Conservation (phyloP, 1,140 invertebrate species). For the Drosophila triauraria region DNA sequence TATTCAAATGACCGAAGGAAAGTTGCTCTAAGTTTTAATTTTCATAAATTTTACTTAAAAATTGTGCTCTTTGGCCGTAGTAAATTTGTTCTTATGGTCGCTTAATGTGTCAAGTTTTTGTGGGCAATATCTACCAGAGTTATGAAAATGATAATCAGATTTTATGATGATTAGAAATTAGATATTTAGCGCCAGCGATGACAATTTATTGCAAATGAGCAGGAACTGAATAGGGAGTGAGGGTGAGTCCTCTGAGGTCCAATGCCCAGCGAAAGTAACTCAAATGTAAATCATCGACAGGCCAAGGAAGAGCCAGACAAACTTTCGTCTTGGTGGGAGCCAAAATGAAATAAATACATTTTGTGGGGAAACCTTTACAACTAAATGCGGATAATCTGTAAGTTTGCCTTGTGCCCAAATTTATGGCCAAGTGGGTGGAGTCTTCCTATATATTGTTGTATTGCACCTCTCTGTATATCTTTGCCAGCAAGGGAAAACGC, state of each 20-base stretch:
- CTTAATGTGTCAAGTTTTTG: slow-evolving; percentile 74
- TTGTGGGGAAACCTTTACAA: slow-evolving; percentile 79
- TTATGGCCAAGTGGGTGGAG: slow-evolving; percentile 80
- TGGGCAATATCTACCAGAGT: slow-evolving; percentile 39
- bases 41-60: slow-evolving; percentile 81
- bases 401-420: slow-evolving; percentile 79
- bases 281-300: slow-evolving; percentile 82
- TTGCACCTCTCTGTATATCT: slow-evolving; percentile 43
- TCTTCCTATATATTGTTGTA: slow-evolving; percentile 68
- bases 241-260: background rate
- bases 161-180: slow-evolving; percentile 83
- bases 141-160: slow-evolving; percentile 79
- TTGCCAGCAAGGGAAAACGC: slow-evolving; percentile 55
- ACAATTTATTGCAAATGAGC: slow-evolving; percentile 77
- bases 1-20: slow-evolving; percentile 73
- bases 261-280: slow-evolving; percentile 66
- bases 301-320: slow-evolving; percentile 46
- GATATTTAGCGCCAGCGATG: slow-evolving; percentile 45
- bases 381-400: slow-evolving; percentile 85
- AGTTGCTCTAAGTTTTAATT: slow-evolving; percentile 73
- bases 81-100: slow-evolving; percentile 53
- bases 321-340: slow-evolving; percentile 70
- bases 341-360: slow-evolving; percentile 81
- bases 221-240: slow-evolving; percentile 12
- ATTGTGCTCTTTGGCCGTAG: slow-evolving; percentile 43